phyloP scores from a whole-genome alignment of 2,888 invertebrate species.

The Drosophila mayaguana region DNA sequence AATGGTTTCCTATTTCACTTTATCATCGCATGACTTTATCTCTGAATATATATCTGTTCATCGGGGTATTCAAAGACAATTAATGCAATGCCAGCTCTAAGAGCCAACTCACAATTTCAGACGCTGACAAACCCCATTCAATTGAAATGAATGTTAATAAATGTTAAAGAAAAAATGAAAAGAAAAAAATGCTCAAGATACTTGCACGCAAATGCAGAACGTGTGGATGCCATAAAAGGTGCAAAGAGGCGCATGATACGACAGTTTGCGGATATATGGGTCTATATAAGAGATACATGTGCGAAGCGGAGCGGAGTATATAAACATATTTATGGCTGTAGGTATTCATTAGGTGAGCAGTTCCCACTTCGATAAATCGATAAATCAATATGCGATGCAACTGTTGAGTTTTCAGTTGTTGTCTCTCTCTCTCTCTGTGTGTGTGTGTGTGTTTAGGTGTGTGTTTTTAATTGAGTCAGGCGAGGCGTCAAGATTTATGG shows the following conservation, averaged over 20 bases:
- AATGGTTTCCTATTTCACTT: conserved; percentile 4
- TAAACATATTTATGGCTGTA: conserved; percentile 3
- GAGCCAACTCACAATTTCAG: conserved; percentile 5
- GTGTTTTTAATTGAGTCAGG: conserved; percentile 52
- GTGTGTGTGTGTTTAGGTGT: conserved; percentile 13
- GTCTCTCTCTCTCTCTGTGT: not conserved
- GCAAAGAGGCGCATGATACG: conserved; percentile 56
- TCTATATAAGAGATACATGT: not conserved
- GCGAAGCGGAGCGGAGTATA: not conserved
- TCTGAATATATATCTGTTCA: not conserved
- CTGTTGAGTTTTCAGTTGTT: conserved; percentile 41
- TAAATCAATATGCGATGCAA: conserved; percentile 57
- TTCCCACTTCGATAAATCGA: conserved; percentile 50
- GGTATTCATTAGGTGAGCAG: conserved; percentile 48
- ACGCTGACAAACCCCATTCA: conserved; percentile 35
- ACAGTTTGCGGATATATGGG: conserved; percentile 45
- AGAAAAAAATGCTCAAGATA: not conserved
- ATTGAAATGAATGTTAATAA: conserved; percentile 37
- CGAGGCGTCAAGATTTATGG: conserved; percentile 65
- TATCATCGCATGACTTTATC: not conserved
- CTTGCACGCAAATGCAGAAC: conserved; percentile 51
- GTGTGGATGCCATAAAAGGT: conserved; percentile 62
- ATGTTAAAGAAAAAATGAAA: conserved; percentile 6
- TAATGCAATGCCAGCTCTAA: conserved; percentile 6
- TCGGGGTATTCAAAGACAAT: conserved; percentile 9